Conservation (phyloP, 2,797 vertebrate genomes). For the Gymnothorax reevesii region DNA sequence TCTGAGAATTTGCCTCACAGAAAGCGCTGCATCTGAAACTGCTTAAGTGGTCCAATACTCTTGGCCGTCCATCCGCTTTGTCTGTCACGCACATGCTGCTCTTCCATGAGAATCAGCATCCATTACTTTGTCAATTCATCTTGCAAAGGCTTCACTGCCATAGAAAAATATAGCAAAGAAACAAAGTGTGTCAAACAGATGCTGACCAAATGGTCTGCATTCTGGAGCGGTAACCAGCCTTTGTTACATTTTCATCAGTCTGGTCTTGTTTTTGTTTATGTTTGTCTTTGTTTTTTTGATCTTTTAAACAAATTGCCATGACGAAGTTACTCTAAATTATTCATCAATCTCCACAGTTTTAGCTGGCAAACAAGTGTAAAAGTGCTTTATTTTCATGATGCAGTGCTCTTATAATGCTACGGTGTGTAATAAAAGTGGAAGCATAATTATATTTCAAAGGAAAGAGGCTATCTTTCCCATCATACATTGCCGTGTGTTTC, state of each 20-base stretch:
- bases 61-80: conserved; percentile 36
- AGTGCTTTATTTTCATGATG: background rate
- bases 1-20: conserved; percentile 37
- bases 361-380: too few relatives aligned
- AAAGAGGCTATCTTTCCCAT: background rate
- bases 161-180: background rate
- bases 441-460: background rate
- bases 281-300: background rate
- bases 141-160: background rate
- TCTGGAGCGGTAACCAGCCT: background rate
- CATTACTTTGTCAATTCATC: background rate
- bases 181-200: background rate
- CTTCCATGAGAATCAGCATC: conserved; percentile 23
- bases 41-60: conserved; percentile 41
- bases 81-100: conserved; percentile 33
- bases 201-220: background rate
- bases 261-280: background rate
- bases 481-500: background rate
- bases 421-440: background rate
- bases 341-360: too few relatives aligned
- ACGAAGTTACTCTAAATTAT: too few relatives aligned
- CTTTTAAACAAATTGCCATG: too few relatives aligned
- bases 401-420: background rate
- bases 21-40: conserved; percentile 37
- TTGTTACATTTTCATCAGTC: background rate